Conservation (phyloP, 2,113 vertebrate genomes). For the Chaetodon trifascialis region DNA sequence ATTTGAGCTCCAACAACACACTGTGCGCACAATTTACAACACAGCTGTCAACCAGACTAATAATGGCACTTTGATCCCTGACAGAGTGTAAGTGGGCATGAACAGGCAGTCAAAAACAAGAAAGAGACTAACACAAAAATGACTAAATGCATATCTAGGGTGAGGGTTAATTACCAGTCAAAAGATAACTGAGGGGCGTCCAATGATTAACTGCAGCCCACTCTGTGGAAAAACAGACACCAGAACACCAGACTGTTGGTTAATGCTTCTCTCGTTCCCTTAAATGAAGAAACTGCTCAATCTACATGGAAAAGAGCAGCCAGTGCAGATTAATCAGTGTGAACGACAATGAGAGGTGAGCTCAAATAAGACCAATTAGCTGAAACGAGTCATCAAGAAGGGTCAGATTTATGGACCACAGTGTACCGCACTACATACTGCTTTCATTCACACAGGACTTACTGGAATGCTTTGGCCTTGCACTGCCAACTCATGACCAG, state of each 20-base stretch:
- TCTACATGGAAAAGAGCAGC: not conserved
- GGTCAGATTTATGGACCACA: not conserved
- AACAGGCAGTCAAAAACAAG: too few species aligned
- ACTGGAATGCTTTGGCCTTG: not conserved
- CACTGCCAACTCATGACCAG: not conserved
- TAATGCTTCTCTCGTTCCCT: not conserved
- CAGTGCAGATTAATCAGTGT: not conserved
- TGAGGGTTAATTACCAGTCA: not conserved
- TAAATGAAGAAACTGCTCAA: not conserved
- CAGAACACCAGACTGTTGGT: not conserved
- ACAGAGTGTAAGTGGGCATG: too few species aligned
- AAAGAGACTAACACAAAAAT: not conserved
- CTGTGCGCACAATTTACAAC: too few species aligned
- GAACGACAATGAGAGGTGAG: not conserved
- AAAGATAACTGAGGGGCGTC: not conserved
- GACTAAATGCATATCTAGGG: not conserved
- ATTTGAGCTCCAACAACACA: too few species aligned
- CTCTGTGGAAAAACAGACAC: not conserved
- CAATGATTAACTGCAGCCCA: not conserved
- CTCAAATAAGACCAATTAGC: not conserved
- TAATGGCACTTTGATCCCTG: too few species aligned
- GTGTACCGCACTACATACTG: too few species aligned
- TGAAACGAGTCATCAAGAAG: not conserved
- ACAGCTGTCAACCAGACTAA: too few species aligned
- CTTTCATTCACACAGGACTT: not conserved